Conservation (phyloP, 2,888 invertebrate genomes). For the Cheilosia vulpina region DNA sequence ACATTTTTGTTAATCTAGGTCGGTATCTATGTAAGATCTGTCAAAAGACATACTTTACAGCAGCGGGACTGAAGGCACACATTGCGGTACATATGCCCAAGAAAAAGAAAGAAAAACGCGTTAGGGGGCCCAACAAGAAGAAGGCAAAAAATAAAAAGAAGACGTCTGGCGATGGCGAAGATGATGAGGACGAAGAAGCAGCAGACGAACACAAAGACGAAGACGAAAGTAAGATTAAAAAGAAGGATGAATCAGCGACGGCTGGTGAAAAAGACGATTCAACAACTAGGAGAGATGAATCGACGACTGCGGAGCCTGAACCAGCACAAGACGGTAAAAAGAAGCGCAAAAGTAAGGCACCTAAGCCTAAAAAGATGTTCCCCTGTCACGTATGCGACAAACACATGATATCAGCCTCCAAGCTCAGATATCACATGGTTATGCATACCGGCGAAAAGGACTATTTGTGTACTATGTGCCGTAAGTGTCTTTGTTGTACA, state of each 20-base stretch:
- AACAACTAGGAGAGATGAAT: slow-evolving; percentile 31
- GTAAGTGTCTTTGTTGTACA: slow-evolving; percentile 75
- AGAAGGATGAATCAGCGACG: slow-evolving; percentile 18
- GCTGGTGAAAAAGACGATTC: background rate
- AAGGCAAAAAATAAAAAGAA: slow-evolving; percentile 55
- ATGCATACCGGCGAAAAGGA: slow-evolving; percentile 80
- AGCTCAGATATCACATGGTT: slow-evolving; percentile 78
- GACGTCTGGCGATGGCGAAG: slow-evolving; percentile 25
- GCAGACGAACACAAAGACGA: slow-evolving; percentile 31
- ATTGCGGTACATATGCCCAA: slow-evolving; percentile 76
- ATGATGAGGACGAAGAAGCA: slow-evolving; percentile 42
- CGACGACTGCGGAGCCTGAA: slow-evolving; percentile 20
- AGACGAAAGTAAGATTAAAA: background rate
- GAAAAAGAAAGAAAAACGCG: slow-evolving; percentile 69
- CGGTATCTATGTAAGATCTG: slow-evolving; percentile 78
- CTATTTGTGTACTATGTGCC: slow-evolving; percentile 79
- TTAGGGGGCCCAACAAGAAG: slow-evolving; percentile 72
- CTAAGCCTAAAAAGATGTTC: slow-evolving; percentile 77
- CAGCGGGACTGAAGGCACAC: slow-evolving; percentile 77
- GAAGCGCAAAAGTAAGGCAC: slow-evolving; percentile 68
- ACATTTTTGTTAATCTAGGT: slow-evolving; percentile 61
- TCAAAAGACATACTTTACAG: slow-evolving; percentile 78
- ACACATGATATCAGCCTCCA: slow-evolving; percentile 78
- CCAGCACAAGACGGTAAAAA: slow-evolving; percentile 21
- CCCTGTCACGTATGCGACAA: slow-evolving; percentile 78